A percentile compares a stretch with the other conserved stretches of the same genome.
Evolutionary conservation across 92 coral and sea anemone genomes (phyloP).

Genomic region (Zoanthus sansibaricus): DNA sequence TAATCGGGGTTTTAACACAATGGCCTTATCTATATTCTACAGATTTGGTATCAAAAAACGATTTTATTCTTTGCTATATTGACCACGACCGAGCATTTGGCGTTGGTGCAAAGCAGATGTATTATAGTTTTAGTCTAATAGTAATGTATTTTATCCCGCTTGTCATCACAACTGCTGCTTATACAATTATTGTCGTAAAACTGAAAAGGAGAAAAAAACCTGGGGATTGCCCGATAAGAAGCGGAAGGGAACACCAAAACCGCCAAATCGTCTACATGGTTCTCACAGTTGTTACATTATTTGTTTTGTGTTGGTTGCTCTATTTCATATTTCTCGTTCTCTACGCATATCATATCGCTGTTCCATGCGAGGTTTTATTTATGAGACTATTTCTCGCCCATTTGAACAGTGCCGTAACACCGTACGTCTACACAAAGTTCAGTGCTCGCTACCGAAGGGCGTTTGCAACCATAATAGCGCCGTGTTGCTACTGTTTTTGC

Average conservation of each 20-base stretch:
- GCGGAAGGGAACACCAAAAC: slow-evolving; percentile 41
- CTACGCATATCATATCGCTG: slow-evolving; percentile 30
- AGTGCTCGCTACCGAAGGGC: slow-evolving; percentile 66
- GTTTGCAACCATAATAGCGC: background rate
- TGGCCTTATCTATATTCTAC: slow-evolving; percentile 62
- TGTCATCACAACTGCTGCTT: slow-evolving; percentile 46
- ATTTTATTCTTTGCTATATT: slow-evolving; percentile 39
- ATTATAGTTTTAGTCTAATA: slow-evolving; percentile 54
- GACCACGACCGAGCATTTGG: slow-evolving; percentile 50
- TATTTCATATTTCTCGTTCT: slow-evolving; percentile 64
- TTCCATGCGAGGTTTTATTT: slow-evolving; percentile 68
- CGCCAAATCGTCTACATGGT: slow-evolving; percentile 70
- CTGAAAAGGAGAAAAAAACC: slow-evolving; percentile 52
- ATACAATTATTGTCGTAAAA: slow-evolving; percentile 53
- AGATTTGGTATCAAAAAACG: background rate
- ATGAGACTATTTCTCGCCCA: slow-evolving; percentile 66
- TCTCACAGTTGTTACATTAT: slow-evolving; percentile 59
- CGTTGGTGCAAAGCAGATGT: slow-evolving; percentile 53
- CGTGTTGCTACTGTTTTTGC: slow-evolving; percentile 7
- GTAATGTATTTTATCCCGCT: slow-evolving; percentile 64
- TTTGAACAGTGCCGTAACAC: slow-evolving; percentile 69
- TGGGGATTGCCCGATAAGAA: background rate
- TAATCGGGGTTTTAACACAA: slow-evolving; percentile 46
- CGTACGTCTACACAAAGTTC: slow-evolving; percentile 63
- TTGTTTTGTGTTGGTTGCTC: slow-evolving; percentile 70